A percentile compares a stretch with the other conserved stretches of the same genome.
These are phyloP conservation scores for Proteles cristata DNA, from an alignment of 2,113 vertebrate species.

Conservation along the genomic window DNA sequence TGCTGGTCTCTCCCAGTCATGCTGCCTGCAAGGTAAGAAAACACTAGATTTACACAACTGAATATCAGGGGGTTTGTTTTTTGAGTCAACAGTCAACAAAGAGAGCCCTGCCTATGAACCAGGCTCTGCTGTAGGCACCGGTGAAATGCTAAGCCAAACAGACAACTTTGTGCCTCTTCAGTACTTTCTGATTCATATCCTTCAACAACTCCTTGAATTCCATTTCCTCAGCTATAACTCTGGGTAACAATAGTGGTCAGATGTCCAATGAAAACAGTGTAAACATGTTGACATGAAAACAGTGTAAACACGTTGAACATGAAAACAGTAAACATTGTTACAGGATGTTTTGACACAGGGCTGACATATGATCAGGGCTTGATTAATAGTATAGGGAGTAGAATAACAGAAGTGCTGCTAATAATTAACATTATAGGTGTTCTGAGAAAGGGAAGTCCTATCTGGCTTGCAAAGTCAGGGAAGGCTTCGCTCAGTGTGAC, in stretches of 20 bases:
- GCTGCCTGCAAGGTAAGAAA: background rate
- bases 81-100: background rate
- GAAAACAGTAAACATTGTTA: too few relatives aligned
- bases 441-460: background rate
- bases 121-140: background rate
- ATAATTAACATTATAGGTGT: background rate
- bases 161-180: background rate
- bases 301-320: too few relatives aligned
- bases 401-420: background rate
- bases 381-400: background rate
- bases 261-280: background rate
- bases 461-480: background rate
- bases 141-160: background rate
- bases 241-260: background rate
- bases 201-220: background rate
- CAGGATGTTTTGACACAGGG: background rate
- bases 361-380: background rate
- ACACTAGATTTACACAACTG: background rate
- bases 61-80: background rate
- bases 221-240: background rate
- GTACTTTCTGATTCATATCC: background rate
- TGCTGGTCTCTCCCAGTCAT: background rate
- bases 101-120: background rate
- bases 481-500: background rate
- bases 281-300: too few relatives aligned